Conservation (phyloP, 2,113 vertebrate genomes). For the Trematocara stigmaticum region DNA sequence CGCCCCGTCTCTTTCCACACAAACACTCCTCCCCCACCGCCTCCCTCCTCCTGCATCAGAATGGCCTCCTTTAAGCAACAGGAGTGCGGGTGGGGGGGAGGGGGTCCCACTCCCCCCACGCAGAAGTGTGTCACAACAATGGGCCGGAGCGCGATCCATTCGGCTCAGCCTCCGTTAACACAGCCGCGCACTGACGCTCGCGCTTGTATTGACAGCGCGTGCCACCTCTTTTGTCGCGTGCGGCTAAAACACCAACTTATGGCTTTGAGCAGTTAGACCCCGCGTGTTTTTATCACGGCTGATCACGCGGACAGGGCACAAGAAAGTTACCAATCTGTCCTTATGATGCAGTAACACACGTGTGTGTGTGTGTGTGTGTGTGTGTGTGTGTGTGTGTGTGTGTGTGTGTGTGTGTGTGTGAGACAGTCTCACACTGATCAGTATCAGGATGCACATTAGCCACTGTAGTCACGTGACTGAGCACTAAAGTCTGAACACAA, state of each 20-base stretch:
- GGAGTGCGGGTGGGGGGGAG: neutral
- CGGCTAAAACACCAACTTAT: neutral
- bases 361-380: no score
- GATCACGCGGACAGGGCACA: neutral
- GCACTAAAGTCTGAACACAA: no score
- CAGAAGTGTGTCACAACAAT: constrained; percentile 74
- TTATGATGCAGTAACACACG: no score
- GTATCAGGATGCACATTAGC: no score
- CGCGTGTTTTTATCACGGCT: neutral
- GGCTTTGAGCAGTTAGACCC: neutral
- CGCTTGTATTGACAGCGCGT: constrained; percentile 38
- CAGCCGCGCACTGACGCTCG: neutral
- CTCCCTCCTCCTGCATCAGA: constrained; percentile 67
- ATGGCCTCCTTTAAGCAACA: constrained; percentile 63
- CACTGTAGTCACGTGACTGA: no score
- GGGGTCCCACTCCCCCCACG: neutral
- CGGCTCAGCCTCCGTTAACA: constrained; percentile 18
- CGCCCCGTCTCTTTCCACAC: constrained; percentile 81
- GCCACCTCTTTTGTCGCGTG: constrained; percentile 22
- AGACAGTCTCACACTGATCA: no score
- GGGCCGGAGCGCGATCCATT: constrained; percentile 49
- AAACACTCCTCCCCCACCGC: constrained; percentile 40
- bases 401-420: no score
- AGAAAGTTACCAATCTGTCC: neutral
- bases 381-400: no score